These are phyloP conservation scores for Brachionichthys hirsutus DNA, from an alignment of 2,113 vertebrate species.

Conservation along the genomic window DNA sequence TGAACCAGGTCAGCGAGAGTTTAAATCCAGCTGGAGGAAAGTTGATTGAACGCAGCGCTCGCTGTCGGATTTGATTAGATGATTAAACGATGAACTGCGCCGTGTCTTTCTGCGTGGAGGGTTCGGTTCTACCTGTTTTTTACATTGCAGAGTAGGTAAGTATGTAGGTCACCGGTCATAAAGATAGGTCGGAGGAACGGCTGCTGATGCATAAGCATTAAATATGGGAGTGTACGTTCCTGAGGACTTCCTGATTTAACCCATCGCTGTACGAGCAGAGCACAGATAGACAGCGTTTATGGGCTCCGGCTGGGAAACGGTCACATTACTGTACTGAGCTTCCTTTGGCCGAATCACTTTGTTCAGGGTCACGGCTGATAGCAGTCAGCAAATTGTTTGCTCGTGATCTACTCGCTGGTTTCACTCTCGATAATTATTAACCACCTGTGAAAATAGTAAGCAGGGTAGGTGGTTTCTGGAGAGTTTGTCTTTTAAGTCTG, in stretches of 20 bases:
- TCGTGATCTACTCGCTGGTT: conserved; percentile 69
- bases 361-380: conserved; percentile 62
- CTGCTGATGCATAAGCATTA: conserved; percentile 23
- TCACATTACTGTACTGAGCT: conserved; percentile 2
- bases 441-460: conserved; percentile 49
- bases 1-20: conserved; percentile 25
- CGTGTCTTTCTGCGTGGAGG: neutral
- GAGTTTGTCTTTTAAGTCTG: conserved; percentile 24
- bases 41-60: conserved; percentile 26
- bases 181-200: conserved; percentile 18
- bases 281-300: conserved; percentile 9
- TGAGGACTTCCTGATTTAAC: conserved; percentile 19
- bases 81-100: conserved; percentile 22
- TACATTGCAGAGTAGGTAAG: neutral
- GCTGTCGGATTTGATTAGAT: conserved; percentile 34
- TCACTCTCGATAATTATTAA: conserved; percentile 87
- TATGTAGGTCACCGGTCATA: conserved; percentile 7
- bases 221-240: conserved; percentile 15
- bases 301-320: conserved; percentile 5
- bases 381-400: conserved; percentile 60
- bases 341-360: conserved; percentile 41
- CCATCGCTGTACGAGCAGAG: conserved; percentile 31
- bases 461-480: conserved; percentile 56
- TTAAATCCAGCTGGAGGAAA: conserved; percentile 46
- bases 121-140: conserved; percentile 4